Percentiles rank a stretch among this genome's conserved stretches.
These are phyloP conservation scores for Drosophila pegasa DNA, from an alignment of 2,888 invertebrate genomes.

Conservation along the genomic window DNA sequence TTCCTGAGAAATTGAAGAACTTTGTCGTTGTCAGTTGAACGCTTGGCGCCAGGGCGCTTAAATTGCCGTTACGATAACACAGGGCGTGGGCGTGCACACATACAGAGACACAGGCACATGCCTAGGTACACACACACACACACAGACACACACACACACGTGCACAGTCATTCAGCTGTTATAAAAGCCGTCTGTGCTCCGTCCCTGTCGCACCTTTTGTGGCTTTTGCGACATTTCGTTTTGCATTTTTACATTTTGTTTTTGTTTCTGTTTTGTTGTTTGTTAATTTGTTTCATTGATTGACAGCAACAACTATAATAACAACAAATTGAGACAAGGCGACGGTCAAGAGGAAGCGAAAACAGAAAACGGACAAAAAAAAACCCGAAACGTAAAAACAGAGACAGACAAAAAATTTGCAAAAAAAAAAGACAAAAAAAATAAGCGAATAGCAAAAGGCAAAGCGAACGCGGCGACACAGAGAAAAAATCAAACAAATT, in stretches of 20 bases:
- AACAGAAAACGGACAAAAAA: slow-evolving; percentile 6
- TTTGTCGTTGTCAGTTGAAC: slow-evolving; percentile 46
- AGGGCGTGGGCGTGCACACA: slow-evolving; percentile 25
- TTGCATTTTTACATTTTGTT: slow-evolving; percentile 17
- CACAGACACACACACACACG: not conserved
- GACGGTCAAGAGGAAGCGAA: slow-evolving; percentile 53
- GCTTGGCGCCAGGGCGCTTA: slow-evolving; percentile 76
- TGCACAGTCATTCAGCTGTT: slow-evolving; percentile 7
- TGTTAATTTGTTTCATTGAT: slow-evolving; percentile 61
- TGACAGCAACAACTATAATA: slow-evolving; percentile 70
- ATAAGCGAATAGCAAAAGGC: no score
- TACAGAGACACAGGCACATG: slow-evolving; percentile 2
- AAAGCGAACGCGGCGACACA: slow-evolving; percentile 32
- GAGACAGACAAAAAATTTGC: slow-evolving; percentile 14
- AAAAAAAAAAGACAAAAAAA: slow-evolving; percentile 12
- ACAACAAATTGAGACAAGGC: slow-evolving; percentile 65
- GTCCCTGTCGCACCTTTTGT: slow-evolving; percentile 4
- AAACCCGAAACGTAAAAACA: slow-evolving; percentile 13
- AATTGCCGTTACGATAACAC: slow-evolving; percentile 50
- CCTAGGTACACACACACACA: slow-evolving; percentile 10
- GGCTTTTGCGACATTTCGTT: slow-evolving; percentile 29
- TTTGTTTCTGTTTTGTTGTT: slow-evolving; percentile 26
- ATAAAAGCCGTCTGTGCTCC: slow-evolving; percentile 10
- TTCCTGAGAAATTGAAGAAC: slow-evolving; percentile 17
- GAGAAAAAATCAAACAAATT: slow-evolving; percentile 55